Evolutionary conservation across 2,888 invertebrate genomes (phyloP), one percentile per base, ranked within the genome.

Genomic region (Andricus quercusramuli): DNA sequence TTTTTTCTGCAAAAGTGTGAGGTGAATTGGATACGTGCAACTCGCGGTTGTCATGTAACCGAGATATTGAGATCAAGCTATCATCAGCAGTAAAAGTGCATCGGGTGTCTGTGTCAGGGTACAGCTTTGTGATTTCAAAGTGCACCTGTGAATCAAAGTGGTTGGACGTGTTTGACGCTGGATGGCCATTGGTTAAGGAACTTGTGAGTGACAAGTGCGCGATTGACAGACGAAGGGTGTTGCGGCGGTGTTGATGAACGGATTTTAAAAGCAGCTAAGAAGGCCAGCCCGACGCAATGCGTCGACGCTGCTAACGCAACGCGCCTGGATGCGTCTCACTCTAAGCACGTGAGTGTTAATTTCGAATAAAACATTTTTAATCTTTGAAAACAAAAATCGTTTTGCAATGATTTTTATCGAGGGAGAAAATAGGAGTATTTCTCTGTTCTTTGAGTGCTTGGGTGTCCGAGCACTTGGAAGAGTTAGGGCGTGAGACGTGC

Each of bases 311-410:
- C 92, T 92, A 92, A 92, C 92, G 92, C 91, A 92, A 92, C 92
- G 92, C 92, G 92, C 92, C 95, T 95, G 95, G 95, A 95, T 95
- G 95, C 94, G 95, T 94, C 95, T 95, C 95, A 94, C 94, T 95
- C 94, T 94, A 94, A 95, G 94, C 95, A 95, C 95, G 95, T 95
- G 91, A 95, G 95, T 95, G 85, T 87, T 78, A 51, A 32, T 5
- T 25, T n/a, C 41, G 32, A 78, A 44, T 22, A 44, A 29, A 56
- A 77, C 56, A 74, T 80, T 79, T 79, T 80, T 74, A 41, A 59
- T 74, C 20, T 15, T 74, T 51, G 13, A 74, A 1, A n/a, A 9
- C 1, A n/a, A 20, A 70, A 70, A 15, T 64, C 64, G 29, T 56
- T 77, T 79, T 77, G n/a, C 41, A 3, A 47, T 64, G 65, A 65